A percentile compares a stretch with the other conserved stretches of the same genome.
phyloP scores from a whole-genome alignment of 2,113 vertebrate genomes.

The Lamprotornis superbus region DNA sequence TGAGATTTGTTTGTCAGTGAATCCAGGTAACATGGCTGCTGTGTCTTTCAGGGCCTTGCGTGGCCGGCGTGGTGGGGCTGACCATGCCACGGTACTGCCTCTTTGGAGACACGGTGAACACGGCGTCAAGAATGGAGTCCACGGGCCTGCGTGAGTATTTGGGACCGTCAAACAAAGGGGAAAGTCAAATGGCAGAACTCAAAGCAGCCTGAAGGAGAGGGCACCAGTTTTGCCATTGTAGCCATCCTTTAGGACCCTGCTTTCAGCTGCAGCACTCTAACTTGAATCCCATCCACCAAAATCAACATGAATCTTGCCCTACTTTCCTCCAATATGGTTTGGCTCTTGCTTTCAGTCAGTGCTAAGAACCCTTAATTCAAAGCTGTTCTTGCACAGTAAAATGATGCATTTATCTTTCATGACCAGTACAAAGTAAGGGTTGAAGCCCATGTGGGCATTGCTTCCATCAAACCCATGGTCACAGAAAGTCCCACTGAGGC shows the following conservation, averaged over 20 bases:
- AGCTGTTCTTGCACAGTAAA: not conserved
- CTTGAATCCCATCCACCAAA: not conserved
- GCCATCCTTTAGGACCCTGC: not conserved
- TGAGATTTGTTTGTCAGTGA: not conserved
- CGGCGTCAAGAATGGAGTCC: constrained; percentile 90
- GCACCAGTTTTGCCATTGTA: not conserved
- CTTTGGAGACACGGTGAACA: constrained; percentile 94
- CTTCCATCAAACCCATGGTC: not conserved
- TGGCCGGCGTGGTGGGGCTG: constrained; percentile 87
- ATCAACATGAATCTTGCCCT: not conserved
- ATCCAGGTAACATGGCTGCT: fast-evolving
- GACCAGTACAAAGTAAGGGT: not conserved
- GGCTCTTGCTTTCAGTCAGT: not conserved
- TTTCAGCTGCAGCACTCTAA: not conserved
- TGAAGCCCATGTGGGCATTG: not conserved
- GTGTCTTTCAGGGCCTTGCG: constrained; percentile 80
- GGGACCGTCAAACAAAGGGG: not conserved
- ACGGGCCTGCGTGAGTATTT: constrained; percentile 85
- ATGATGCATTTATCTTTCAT: not conserved
- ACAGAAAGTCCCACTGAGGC: not conserved
- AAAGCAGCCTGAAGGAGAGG: not conserved
- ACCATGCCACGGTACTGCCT: constrained; percentile 95
- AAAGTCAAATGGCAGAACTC: not conserved
- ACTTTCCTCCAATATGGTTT: not conserved
- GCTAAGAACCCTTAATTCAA: not conserved